Evolutionary conservation across 2,113 vertebrate species (phyloP).

Genomic region (Sula dactylatra): DNA sequence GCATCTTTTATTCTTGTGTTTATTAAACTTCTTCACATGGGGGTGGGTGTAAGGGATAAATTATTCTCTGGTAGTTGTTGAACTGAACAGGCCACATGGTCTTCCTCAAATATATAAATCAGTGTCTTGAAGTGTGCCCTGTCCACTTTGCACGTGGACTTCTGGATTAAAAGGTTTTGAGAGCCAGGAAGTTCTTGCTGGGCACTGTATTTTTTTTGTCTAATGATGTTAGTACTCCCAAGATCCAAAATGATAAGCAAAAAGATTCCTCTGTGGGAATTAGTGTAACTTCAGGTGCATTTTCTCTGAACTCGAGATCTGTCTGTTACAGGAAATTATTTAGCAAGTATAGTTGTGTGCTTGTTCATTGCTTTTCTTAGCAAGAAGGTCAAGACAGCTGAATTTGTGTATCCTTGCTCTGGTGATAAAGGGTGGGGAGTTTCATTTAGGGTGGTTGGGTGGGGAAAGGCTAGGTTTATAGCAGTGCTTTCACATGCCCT

Average conservation of each 20-base stretch:
- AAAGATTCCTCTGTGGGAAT: neutral
- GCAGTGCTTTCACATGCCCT: neutral
- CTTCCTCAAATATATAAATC: neutral
- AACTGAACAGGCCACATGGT: neutral
- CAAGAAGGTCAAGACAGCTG: neutral
- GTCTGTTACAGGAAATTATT: neutral
- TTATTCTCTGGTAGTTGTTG: slow-evolving; percentile 10
- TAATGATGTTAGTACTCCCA: neutral
- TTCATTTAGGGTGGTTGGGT: neutral
- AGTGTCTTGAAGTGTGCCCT: neutral
- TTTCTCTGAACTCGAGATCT: neutral
- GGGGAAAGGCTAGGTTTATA: neutral
- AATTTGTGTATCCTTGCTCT: neutral
- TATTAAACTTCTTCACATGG: slow-evolving; percentile 53
- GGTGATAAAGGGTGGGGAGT: neutral
- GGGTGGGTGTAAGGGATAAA: neutral
- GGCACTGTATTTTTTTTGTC: neutral
- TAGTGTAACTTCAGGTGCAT: neutral
- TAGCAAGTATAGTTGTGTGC: neutral
- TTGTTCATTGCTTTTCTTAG: neutral
- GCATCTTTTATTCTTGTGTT: slow-evolving; percentile 60
- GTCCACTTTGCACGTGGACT: neutral
- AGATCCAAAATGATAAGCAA: neutral
- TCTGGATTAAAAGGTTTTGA: neutral
- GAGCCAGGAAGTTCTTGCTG: neutral